Evolutionary conservation across 2,113 vertebrate species (phyloP).

Genomic region (Otolemur garnettii): DNA sequence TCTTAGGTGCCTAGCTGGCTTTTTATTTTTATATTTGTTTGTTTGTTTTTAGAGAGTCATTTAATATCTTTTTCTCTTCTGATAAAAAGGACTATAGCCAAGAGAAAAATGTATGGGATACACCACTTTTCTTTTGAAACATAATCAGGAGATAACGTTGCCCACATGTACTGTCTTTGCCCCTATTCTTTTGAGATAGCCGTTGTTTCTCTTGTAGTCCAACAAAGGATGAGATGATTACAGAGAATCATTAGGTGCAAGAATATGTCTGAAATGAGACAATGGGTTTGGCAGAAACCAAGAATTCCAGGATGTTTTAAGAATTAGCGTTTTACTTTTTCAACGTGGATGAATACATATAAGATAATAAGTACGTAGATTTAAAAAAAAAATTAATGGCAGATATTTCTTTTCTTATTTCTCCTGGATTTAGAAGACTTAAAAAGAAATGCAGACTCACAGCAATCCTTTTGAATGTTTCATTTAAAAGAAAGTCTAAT

Average conservation of each 20-base stretch:
- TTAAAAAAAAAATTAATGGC: neutral
- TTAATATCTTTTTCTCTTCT: neutral
- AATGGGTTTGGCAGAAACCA: neutral
- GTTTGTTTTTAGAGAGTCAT: neutral
- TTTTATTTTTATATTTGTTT: neutral
- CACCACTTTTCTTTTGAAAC: neutral
- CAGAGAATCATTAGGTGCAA: neutral
- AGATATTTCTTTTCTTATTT: neutral
- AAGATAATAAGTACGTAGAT: neutral
- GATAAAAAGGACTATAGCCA: neutral
- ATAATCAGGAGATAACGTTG: neutral
- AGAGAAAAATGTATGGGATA: neutral
- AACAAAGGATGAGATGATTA: neutral
- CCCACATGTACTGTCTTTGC: neutral
- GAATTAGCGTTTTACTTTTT: neutral
- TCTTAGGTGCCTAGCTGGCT: neutral
- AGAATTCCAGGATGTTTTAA: neutral
- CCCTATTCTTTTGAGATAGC: neutral
- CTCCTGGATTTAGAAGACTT: neutral
- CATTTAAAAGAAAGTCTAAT: neutral
- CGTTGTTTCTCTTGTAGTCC: neutral
- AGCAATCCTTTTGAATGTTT: neutral
- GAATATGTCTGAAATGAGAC: neutral
- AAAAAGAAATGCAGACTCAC: neutral
- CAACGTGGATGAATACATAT: neutral